Evolutionary conservation across 2,797 vertebrate genomes (phyloP).

Genomic region (Champsocephalus gunnari): DNA sequence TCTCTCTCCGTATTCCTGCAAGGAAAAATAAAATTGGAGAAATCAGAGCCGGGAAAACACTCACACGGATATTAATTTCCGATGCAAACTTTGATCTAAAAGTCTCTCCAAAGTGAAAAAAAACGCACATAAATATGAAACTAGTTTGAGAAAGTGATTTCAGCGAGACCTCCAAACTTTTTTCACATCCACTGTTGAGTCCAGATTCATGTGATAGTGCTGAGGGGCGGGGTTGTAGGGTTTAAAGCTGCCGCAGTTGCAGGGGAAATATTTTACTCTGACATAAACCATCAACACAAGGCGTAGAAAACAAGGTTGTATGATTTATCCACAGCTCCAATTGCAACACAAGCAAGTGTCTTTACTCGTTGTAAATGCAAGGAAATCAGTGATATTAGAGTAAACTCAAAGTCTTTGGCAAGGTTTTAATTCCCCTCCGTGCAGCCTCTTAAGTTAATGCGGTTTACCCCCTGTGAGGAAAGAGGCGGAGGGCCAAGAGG

Average conservation of each 20-base stretch:
- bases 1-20: constrained; percentile 63
- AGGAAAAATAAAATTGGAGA: constrained; percentile 52
- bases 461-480: constrained; percentile 9
- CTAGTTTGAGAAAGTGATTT: constrained; percentile 46
- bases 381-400: background rate
- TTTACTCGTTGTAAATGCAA: fast-evolving
- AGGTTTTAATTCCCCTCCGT: background rate
- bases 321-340: background rate
- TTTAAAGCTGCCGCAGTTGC: constrained; percentile 83
- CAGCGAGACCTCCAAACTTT: constrained; percentile 75
- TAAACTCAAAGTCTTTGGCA: background rate
- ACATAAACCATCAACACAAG: constrained; percentile 27
- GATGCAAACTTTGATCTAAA: constrained; percentile 25
- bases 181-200: constrained; percentile 74
- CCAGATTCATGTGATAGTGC: constrained; percentile 83
- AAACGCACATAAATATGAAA: background rate
- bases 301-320: background rate
- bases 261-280: constrained; percentile 53
- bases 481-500: constrained; percentile 11
- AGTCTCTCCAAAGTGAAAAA: background rate
- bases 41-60: constrained; percentile 51
- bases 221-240: constrained; percentile 78
- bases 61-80: constrained; percentile 16
- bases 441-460: constrained; percentile 19
- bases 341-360: background rate